A percentile compares a stretch with the other conserved stretches of the same genome.
phyloP scores from a whole-genome alignment of 1,140 invertebrate genomes.

The Drosophila kohkoa region DNA sequence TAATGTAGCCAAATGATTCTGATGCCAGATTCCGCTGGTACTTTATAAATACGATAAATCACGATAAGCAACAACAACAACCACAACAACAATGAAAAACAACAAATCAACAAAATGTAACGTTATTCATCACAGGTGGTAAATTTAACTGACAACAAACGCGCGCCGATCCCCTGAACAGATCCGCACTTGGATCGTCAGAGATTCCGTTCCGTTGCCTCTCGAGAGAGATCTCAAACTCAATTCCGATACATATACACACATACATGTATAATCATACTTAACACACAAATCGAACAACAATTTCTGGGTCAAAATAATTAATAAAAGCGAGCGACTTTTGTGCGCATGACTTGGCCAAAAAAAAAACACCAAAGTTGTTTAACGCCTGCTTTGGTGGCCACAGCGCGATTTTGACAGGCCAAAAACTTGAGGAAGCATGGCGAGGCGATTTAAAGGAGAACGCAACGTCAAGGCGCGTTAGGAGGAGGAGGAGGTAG shows the following conservation, averaged over 20 bases:
- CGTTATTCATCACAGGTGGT: conserved; percentile 83
- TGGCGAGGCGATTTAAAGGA: conserved; percentile 20
- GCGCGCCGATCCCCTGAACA: conserved; percentile 55
- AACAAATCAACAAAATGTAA: conserved; percentile 73
- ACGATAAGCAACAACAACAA: conserved; percentile 50
- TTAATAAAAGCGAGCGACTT: conserved; percentile 71
- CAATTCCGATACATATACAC: background rate
- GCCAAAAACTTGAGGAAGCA: conserved; percentile 32
- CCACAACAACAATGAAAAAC: conserved; percentile 15
- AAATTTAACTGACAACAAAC: conserved; percentile 82
- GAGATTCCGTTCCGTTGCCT: conserved; percentile 39
- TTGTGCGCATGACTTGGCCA: conserved; percentile 68
- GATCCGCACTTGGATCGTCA: conserved; percentile 32
- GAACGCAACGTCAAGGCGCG: conserved; percentile 3
- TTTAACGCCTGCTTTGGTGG: conserved; percentile 26
- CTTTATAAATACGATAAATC: conserved; percentile 71
- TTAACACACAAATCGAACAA: conserved; percentile 51
- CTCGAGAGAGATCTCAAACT: too few relatives aligned
- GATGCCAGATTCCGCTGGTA: conserved; percentile 53
- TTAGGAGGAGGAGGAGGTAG: background rate
- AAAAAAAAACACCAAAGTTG: conserved; percentile 27
- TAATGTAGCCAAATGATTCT: conserved; percentile 48
- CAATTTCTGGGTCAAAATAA: conserved; percentile 79
- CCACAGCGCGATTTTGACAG: conserved; percentile 26
- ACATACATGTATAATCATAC: conserved; percentile 36